A percentile compares a stretch with the other conserved stretches of the same genome.
phyloP scores from a whole-genome alignment of 2,888 invertebrate genomes.

The Antitype chi region DNA sequence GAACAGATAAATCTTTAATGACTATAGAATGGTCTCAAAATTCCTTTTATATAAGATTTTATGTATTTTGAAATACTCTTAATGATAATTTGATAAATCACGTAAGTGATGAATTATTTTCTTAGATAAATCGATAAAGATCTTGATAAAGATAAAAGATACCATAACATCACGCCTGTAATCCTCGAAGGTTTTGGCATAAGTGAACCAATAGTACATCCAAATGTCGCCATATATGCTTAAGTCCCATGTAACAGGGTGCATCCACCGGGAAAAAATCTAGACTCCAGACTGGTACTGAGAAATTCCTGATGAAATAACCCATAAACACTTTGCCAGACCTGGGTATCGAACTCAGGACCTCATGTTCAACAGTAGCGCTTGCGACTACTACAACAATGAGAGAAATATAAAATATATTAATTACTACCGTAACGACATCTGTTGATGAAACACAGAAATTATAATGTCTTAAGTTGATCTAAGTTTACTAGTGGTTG shows the following conservation, averaged over 20 bases:
- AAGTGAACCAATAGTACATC: no score
- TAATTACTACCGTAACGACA: background rate
- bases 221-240: background rate
- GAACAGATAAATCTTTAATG: constrained; percentile 21
- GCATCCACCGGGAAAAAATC: background rate
- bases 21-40: background rate
- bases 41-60: constrained; percentile 34
- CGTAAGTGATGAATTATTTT: background rate
- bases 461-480: background rate
- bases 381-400: background rate
- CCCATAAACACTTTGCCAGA: background rate
- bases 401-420: background rate
- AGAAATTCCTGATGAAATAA: background rate
- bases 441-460: background rate
- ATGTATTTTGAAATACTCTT: constrained; percentile 25
- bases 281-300: background rate
- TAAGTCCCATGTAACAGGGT: background rate
- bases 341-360: background rate
- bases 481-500: background rate
- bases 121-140: constrained; percentile 16
- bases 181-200: background rate
- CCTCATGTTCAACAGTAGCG: background rate
- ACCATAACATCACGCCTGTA: background rate
- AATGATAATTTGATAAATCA: constrained; percentile 4
- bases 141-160: constrained; percentile 18